Evolutionary conservation across 2,113 vertebrate genomes (phyloP).

Genomic region (Colaptes auratus): DNA sequence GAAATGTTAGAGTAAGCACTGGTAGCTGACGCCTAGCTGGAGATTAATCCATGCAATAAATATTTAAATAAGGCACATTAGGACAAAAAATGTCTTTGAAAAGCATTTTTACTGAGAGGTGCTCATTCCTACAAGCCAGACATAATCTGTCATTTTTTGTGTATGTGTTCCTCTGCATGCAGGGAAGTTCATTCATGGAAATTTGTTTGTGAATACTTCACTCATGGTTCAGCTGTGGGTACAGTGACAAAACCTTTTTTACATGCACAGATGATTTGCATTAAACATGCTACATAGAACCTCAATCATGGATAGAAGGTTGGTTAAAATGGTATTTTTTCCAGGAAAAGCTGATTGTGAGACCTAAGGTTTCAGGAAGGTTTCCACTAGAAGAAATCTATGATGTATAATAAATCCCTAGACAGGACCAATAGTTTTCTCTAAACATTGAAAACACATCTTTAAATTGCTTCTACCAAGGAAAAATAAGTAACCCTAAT

Average conservation of each 20-base stretch:
- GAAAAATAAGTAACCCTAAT: not conserved
- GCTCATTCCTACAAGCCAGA: not conserved
- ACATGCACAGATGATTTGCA: not conserved
- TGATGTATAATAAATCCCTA: not conserved
- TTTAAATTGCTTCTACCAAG: not conserved
- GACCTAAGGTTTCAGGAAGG: not conserved
- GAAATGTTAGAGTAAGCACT: not conserved
- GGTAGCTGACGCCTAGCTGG: not conserved
- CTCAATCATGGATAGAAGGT: not conserved
- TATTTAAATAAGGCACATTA: not conserved
- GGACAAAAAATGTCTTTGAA: not conserved
- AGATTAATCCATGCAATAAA: not conserved
- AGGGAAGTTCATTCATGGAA: not conserved
- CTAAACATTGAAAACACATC: not conserved
- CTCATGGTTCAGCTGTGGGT: not conserved
- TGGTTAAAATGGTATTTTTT: not conserved
- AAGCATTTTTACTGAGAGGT: not conserved
- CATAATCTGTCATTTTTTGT: not conserved
- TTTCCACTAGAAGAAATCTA: not conserved
- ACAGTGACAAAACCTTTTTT: not conserved
- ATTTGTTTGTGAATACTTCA: not conserved
- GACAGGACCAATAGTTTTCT: not conserved
- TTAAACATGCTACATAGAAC: not conserved
- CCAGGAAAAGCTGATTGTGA: not conserved
- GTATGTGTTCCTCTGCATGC: not conserved